Percentiles rank a stretch among this genome's conserved stretches.
Conservation (phyloP, 2,797 vertebrate genomes). For the Sebastes hopkinsi region DNA sequence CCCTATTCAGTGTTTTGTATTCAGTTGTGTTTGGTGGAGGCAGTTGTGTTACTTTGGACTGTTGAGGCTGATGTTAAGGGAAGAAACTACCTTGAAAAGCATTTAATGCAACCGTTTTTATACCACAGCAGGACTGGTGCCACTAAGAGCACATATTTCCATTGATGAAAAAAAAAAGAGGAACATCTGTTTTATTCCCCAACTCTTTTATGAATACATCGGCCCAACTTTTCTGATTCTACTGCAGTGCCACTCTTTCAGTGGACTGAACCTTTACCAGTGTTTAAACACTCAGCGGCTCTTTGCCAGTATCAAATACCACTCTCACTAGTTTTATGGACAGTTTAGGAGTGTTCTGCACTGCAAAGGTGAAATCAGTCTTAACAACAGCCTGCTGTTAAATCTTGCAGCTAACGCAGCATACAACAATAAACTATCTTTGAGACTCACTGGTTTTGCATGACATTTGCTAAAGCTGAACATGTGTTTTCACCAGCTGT, state of each 20-base stretch:
- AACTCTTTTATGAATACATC: background rate
- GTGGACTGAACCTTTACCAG: background rate
- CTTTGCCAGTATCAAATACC: slow-evolving; percentile 21
- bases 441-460: background rate
- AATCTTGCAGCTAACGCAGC: background rate
- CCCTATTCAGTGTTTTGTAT: background rate
- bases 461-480: background rate
- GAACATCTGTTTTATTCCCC: slow-evolving; percentile 40
- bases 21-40: background rate
- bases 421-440: background rate
- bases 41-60: background rate
- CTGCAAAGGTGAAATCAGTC: background rate
- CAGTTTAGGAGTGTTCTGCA: background rate
- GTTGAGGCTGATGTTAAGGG: background rate
- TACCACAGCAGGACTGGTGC: background rate
- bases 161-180: slow-evolving; percentile 22
- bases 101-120: background rate
- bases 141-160: slow-evolving; percentile 30
- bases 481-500: background rate
- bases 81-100: background rate
- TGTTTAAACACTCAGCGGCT: slow-evolving; percentile 1
- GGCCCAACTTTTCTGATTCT: background rate
- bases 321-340: slow-evolving; percentile 12
- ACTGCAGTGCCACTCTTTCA: background rate
- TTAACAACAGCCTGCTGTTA: background rate